Conservation (phyloP, 2,888 invertebrate genomes). For the Lasioglossum calceatum region DNA sequence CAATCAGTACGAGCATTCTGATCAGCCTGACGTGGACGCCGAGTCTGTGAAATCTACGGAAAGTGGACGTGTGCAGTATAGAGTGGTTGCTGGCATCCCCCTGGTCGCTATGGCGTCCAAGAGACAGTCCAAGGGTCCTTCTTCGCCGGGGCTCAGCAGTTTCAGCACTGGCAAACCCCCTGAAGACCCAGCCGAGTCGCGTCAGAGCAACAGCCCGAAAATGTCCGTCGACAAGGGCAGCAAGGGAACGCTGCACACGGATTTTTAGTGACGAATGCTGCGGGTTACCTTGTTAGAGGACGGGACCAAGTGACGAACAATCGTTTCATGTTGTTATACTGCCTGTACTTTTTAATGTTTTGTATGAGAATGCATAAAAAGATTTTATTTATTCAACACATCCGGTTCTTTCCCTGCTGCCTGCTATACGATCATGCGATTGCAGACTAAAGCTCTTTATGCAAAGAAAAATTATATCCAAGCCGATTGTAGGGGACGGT, state of each 20-base stretch:
- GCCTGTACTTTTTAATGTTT: conserved; percentile 16
- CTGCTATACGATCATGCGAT: background rate
- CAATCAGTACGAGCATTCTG: conserved; percentile 62
- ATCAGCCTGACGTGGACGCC: conserved; percentile 50
- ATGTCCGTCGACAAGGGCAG: conserved; percentile 50
- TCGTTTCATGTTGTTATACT: background rate
- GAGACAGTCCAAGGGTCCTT: conserved; percentile 72
- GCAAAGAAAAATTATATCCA: too few species aligned
- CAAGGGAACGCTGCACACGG: conserved; percentile 72
- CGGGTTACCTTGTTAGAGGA: background rate
- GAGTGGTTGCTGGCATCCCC: conserved; percentile 59
- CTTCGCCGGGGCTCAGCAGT: conserved; percentile 79
- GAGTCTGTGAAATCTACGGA: conserved; percentile 62
- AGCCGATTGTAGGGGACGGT: too few species aligned
- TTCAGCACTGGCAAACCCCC: conserved; percentile 65
- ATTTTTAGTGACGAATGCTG: conserved; percentile 64
- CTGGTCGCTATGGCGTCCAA: conserved; percentile 61
- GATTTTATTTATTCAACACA: conserved; percentile 27
- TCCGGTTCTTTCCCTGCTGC: background rate
- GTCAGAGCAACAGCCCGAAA: conserved; percentile 59
- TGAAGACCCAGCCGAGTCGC: conserved; percentile 24
- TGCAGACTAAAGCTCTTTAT: too few species aligned
- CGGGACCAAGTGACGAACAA: background rate
- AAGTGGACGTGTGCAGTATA: conserved; percentile 60
- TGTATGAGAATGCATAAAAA: background rate